Evolutionary conservation across 2,797 vertebrate genomes (phyloP).

Genomic region (Sebastes wilsoni): DNA sequence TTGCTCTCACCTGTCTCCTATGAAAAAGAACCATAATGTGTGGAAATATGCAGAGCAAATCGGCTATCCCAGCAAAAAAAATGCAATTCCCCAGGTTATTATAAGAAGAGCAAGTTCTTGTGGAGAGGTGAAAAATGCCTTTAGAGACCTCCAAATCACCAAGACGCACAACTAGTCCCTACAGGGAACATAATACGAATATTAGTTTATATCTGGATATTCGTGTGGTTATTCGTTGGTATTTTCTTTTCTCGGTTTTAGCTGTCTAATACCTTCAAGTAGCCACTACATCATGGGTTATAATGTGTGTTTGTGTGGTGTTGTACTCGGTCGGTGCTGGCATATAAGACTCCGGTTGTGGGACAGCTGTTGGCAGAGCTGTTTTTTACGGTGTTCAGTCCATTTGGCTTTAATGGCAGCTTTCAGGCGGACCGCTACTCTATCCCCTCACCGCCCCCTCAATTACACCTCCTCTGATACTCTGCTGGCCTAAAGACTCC

Average conservation of each 20-base stretch:
- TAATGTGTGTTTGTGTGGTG: conserved; percentile 24
- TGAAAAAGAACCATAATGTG: conserved; percentile 15
- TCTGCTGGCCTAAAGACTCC: conserved; percentile 76
- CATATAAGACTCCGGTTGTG: conserved; percentile 73
- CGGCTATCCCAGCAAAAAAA: conserved; percentile 33
- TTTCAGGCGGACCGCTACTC: conserved; percentile 80
- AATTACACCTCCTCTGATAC: conserved; percentile 84
- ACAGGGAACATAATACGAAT: conserved; percentile 39
- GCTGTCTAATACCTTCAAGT: conserved; percentile 59
- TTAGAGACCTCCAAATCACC: conserved; percentile 17
- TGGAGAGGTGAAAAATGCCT: conserved; percentile 23
- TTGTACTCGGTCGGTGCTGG: conserved; percentile 45
- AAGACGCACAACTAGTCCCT: conserved; percentile 20
- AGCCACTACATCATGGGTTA: conserved; percentile 49
- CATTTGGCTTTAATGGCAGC: conserved; percentile 84
- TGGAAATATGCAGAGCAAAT: conserved; percentile 49
- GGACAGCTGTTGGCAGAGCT: conserved; percentile 82
- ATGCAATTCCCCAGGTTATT: conserved; percentile 35
- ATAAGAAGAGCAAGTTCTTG: conserved; percentile 4
- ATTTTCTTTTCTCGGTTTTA: conserved; percentile 39
- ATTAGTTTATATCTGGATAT: conserved; percentile 26
- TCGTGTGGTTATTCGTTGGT: conserved; percentile 31
- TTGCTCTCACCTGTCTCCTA: conserved; percentile 49
- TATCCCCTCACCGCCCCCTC: conserved; percentile 82
- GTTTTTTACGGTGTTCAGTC: conserved; percentile 81